Evolutionary conservation across 2,797 vertebrate genomes (phyloP).

Genomic region (Gymnopithys bicolor): DNA sequence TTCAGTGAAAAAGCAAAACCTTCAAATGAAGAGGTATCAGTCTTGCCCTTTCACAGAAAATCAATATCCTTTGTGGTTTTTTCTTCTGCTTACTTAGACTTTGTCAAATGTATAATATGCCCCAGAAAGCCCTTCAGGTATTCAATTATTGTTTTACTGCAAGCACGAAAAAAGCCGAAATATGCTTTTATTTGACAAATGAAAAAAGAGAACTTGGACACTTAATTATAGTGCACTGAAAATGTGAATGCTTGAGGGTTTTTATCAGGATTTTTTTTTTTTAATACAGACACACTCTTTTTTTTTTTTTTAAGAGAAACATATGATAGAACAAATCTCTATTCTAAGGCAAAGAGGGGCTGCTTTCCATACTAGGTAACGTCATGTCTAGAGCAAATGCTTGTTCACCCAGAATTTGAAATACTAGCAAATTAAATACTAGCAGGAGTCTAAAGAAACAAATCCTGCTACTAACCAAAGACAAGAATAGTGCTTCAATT

Average conservation of each 20-base stretch:
- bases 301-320: not conserved
- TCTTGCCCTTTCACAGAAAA: constrained; percentile 37
- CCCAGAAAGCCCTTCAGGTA: constrained; percentile 26
- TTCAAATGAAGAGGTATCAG: constrained; percentile 52
- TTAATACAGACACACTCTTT: too few relatives aligned
- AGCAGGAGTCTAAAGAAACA: not conserved
- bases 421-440: not conserved
- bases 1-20: constrained; percentile 19
- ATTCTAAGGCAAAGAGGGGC: not conserved
- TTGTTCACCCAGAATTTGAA: not conserved
- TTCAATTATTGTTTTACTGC: constrained; percentile 58
- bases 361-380: not conserved
- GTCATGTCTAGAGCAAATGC: not conserved
- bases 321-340: not conserved
- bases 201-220: constrained; percentile 17
- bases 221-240: constrained; percentile 32
- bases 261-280: not conserved
- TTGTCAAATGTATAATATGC: constrained; percentile 38
- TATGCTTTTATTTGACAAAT: constrained; percentile 48
- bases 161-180: constrained; percentile 6
- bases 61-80: constrained; percentile 32
- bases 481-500: not conserved
- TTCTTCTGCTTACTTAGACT: constrained; percentile 24
- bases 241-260: not conserved
- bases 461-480: not conserved